Base-by-base conservation (phyloP, 2,797 vertebrate species). In the Arrhamphus sclerolepis region DNA sequence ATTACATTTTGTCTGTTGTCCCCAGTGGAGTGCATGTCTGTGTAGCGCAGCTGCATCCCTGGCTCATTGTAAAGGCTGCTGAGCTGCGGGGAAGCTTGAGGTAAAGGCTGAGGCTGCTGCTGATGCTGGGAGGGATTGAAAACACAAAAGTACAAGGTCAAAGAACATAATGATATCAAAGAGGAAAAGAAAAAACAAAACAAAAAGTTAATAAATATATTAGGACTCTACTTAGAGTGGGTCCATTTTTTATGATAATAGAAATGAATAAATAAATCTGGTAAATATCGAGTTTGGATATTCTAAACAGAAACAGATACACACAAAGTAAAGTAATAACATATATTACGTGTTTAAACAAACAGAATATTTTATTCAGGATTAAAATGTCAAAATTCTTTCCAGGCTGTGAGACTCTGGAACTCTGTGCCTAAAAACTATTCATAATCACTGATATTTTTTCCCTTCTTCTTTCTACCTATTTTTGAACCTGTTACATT, bases 1-100 rank as follows among this genome's bases (percentile, higher is more conserved):
- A 5, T 92, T 92, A 93, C 92, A 91, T 93, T 94, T 92, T 89
- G 89, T 89, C 93, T 89, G 87, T 87, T 89, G 87, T 94, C 92
- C 80, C 65, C 57, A 59, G 82, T 39, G 34, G 91, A 70, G 86
- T 92, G 91, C 72, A 91, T 91, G 77, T 93, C 92, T 61, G 92
- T 86, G 91, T 92, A 94, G 81, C 92, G 92, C 69, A 90, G 89
- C 72, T 90, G 90, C 85, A 93, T 89, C 66, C 90, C 91, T 61
- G 87, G 89, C 4, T 94, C 93, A 85, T 62, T 89, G 87, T 93
- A 94, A 89, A 94, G 92, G 85, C 70, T 82, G 78, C 91, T 78
- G 66, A 93, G 81, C 86, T 93, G 92, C 84, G 82, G 91, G 82
- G 93, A 89, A 86, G 90, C 89, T 89, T 92, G 92, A 90, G 91